Evolutionary conservation across 1,140 invertebrate species (phyloP), one percentile per base, ranked within the genome.

Genomic region (Pachyrhynchus sulphureomaculatus): DNA sequence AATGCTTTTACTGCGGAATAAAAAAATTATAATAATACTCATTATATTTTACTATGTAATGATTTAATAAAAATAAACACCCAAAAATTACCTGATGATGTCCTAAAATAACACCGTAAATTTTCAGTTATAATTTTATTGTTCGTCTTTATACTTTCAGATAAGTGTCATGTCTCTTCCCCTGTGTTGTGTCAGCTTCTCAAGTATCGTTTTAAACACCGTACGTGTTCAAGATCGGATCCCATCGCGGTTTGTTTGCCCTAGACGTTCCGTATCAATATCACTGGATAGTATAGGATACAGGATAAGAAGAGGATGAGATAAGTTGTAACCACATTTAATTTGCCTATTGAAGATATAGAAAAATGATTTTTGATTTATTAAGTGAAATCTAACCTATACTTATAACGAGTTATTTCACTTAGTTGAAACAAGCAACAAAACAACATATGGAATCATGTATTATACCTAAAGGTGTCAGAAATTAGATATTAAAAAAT

Each of bases 191-290:
- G 41, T 24, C 18, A 44, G 41, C 37, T 21, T 55, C 36, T 56
- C 53, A 20, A 56, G 53, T 56, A 33, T 45, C 53, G 18, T 56
- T 56, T 56, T 34, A 37, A 45, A 56, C 53, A 56, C 42, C 39
- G 53, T 45, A 45, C 53, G 53, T 56, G 53, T 45, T 56, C 53
- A 56, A 56, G 53, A 56, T 56, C 53, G 53, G 44, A 56, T 56
- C 53, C 41, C 17, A 44, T 56, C 39, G 24, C 39, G 39, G 51
- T 53, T 53, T 53, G 51, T 53, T 53, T 53, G 51, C 21, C 20
- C 53, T 56, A 26, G 39, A 48, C 36, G 21, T 15, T 20, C n/a
- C 26, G 32, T 56, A 56, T 56, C 53, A 41, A 45, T 56, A 56
- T 56, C 51, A 42, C 51, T 8, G 51, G 51, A 54, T 54, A 54